Conservation (phyloP, 2,888 invertebrate species). For the Acronicta aceris region DNA sequence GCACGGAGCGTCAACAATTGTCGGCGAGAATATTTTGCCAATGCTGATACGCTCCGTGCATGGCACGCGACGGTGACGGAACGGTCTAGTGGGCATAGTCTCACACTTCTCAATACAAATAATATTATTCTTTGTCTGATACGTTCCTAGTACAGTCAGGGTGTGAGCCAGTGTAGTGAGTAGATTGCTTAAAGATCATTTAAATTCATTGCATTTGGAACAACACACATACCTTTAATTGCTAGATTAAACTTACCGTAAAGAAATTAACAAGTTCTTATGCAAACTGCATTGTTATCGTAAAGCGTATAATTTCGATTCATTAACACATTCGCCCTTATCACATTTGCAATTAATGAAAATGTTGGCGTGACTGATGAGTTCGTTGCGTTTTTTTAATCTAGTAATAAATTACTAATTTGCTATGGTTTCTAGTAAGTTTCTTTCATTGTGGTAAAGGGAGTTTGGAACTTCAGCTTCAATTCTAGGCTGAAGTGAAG, state of each 20-base stretch:
- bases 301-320: slow-evolving; percentile 36
- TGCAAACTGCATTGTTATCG: slow-evolving; percentile 27
- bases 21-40: too few relatives aligned
- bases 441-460: not conserved
- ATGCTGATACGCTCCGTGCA: too few relatives aligned
- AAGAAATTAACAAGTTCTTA: slow-evolving; percentile 4
- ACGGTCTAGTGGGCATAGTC: too few relatives aligned
- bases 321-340: slow-evolving; percentile 26
- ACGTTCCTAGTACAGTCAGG: too few relatives aligned
- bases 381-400: slow-evolving; percentile 17
- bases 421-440: slow-evolving; percentile 1
- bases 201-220: too few relatives aligned
- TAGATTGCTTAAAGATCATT: not conserved
- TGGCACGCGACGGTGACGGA: too few relatives aligned
- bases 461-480: too few relatives aligned
- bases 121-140: too few relatives aligned
- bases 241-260: not conserved
- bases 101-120: too few relatives aligned
- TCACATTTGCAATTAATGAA: slow-evolving; percentile 20
- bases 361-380: slow-evolving; percentile 17
- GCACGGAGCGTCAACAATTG: too few relatives aligned
- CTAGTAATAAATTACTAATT: slow-evolving; percentile 40
- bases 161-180: too few relatives aligned
- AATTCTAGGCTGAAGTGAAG: too few relatives aligned
- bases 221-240: not conserved